Percentiles rank a stretch among this genome's conserved stretches.
Conservation (phyloP, 92 coral and sea anemone genomes). For the Diadumene lineata region DNA sequence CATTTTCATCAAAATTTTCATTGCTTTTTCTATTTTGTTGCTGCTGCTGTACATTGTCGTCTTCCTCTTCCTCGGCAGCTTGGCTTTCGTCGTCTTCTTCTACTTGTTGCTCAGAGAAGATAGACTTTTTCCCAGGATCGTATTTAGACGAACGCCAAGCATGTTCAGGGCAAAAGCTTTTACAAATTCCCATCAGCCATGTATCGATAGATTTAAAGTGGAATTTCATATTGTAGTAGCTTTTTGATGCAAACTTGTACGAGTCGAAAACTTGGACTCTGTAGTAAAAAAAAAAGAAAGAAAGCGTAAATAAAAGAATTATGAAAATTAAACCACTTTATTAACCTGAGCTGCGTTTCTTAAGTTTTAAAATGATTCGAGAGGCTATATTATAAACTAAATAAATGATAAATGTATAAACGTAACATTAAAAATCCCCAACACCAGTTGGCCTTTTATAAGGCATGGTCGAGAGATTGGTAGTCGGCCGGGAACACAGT, state of each 20-base stretch:
- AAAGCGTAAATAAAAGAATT: no score
- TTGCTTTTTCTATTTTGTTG: constrained; percentile 9
- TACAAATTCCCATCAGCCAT: constrained; percentile 91
- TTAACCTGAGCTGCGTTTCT: no score
- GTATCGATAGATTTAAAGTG: constrained; percentile 94
- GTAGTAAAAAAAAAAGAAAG: neutral
- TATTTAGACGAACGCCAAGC: constrained; percentile 68
- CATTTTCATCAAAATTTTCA: constrained; percentile 14
- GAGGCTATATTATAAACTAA: no score
- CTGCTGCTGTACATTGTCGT: constrained; percentile 40
- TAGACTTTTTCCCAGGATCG: constrained; percentile 83
- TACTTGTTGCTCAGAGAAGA: constrained; percentile 72
- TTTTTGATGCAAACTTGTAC: constrained; percentile 89
- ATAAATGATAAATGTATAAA: no score
- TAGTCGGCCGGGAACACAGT: no score
- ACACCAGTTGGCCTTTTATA: no score
- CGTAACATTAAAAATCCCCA: no score
- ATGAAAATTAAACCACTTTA: no score
- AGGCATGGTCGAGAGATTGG: no score
- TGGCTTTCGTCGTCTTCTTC: constrained; percentile 57
- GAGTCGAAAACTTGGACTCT: constrained; percentile 90
- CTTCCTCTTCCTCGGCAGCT: constrained; percentile 64
- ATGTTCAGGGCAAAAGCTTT: constrained; percentile 87
- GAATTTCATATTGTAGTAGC: constrained; percentile 89
- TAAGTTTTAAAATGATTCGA: no score